phyloP scores from a whole-genome alignment of 1,140 invertebrate genomes.

The Drosophila dunni region DNA sequence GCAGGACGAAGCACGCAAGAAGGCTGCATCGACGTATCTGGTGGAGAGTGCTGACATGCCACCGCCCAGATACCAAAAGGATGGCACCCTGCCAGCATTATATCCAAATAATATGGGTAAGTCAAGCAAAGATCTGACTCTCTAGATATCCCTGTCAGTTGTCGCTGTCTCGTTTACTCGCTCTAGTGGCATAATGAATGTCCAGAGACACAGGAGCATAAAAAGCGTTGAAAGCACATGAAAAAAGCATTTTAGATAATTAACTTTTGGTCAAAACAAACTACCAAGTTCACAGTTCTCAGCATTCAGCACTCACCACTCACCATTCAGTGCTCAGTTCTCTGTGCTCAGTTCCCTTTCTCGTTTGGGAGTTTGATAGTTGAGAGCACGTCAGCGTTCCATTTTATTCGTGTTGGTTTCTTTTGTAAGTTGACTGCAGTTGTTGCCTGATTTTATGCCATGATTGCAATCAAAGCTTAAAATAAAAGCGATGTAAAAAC shows the following conservation, averaged over 20 bases:
- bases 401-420: neutral
- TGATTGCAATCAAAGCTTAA: conserved; percentile 79
- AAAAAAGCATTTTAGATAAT: conserved; percentile 79
- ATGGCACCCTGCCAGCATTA: conserved; percentile 85
- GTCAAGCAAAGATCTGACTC: conserved; percentile 54
- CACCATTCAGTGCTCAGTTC: conserved; percentile 20
- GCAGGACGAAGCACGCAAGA: conserved; percentile 87
- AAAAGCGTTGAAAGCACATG: conserved; percentile 21
- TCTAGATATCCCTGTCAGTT: conserved; percentile 22
- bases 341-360: conserved; percentile 10
- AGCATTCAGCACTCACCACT: conserved; percentile 16
- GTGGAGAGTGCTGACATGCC: conserved; percentile 85
- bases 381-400: conserved; percentile 52
- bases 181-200: conserved; percentile 26
- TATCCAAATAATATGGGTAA: conserved; percentile 85
- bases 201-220: neutral
- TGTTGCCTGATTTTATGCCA: conserved; percentile 73
- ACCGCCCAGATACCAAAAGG: conserved; percentile 84
- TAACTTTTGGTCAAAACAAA: conserved; percentile 77
- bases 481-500: conserved; percentile 60
- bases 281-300: conserved; percentile 41
- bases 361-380: conserved; percentile 1
- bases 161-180: neutral
- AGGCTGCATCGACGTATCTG: conserved; percentile 87
- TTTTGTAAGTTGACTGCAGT: conserved; percentile 30